Evolutionary conservation across 2,888 invertebrate genomes (phyloP).

Genomic region (Cheilosia pagana): DNA sequence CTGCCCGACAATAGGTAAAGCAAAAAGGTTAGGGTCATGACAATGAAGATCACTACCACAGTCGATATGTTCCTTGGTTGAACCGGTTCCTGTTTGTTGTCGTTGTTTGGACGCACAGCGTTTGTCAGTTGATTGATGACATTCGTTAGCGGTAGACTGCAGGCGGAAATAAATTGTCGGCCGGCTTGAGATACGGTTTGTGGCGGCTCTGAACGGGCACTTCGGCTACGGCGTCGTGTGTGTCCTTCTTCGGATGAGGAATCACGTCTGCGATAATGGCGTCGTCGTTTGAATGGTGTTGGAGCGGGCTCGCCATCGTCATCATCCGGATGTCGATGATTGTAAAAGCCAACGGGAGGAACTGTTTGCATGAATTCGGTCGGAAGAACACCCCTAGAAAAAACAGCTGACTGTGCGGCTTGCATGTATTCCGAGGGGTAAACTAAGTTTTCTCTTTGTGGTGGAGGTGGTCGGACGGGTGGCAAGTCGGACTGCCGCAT

Average conservation of each 20-base stretch:
- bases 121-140: constrained; percentile 89
- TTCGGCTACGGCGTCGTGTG: constrained; percentile 83
- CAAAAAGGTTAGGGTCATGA: constrained; percentile 90
- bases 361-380: constrained; percentile 85
- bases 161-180: constrained; percentile 88
- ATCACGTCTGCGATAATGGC: constrained; percentile 84
- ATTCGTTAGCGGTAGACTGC: constrained; percentile 87
- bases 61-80: constrained; percentile 88
- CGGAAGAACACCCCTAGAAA: constrained; percentile 82
- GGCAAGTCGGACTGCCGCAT: constrained; percentile 62
- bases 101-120: constrained; percentile 84
- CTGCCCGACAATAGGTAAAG: constrained; percentile 90
- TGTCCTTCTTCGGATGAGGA: constrained; percentile 85
- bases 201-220: constrained; percentile 86
- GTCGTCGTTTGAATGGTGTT: constrained; percentile 84
- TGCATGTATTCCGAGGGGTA: constrained; percentile 41
- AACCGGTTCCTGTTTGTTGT: constrained; percentile 76
- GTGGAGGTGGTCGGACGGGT: constrained; percentile 64
- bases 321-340: constrained; percentile 82
- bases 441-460: constrained; percentile 33
- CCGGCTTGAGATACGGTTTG: constrained; percentile 88
- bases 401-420: constrained; percentile 14
- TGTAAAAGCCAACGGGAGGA: constrained; percentile 84
- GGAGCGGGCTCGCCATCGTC: constrained; percentile 82
- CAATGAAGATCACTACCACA: constrained; percentile 90